Evolutionary conservation across 2,113 vertebrate species (phyloP).

Genomic region (Furnarius figulus): DNA sequence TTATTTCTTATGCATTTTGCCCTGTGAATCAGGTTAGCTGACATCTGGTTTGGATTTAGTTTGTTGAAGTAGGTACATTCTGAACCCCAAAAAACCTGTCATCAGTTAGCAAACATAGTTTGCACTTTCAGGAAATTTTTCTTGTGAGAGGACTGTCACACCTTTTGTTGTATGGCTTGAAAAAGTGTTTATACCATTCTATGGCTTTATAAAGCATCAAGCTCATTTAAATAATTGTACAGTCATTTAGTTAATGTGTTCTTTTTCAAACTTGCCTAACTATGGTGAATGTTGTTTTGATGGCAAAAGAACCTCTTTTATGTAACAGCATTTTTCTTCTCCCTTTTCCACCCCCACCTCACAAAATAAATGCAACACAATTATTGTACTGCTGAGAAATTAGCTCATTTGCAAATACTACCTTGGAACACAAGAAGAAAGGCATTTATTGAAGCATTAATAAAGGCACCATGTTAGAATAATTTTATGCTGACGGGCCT

Average conservation of each 20-base stretch:
- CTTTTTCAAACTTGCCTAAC: slow-evolving; percentile 78
- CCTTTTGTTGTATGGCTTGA: slow-evolving; percentile 53
- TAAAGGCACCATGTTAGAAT: slow-evolving; percentile 84
- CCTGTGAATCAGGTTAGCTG: not conserved
- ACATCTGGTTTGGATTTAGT: not conserved
- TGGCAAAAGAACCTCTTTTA: slow-evolving; percentile 79
- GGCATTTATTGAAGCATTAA: slow-evolving; percentile 85
- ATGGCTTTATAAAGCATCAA: slow-evolving; percentile 69
- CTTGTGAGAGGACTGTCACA: slow-evolving; percentile 46
- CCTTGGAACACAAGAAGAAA: slow-evolving; percentile 82
- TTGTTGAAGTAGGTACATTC: not conserved
- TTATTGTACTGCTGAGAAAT: slow-evolving; percentile 84
- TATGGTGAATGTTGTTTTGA: slow-evolving; percentile 73
- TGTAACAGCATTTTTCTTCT: slow-evolving; percentile 75
- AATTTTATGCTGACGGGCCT: slow-evolving; percentile 84
- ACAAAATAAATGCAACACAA: slow-evolving; percentile 82
- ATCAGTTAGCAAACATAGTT: slow-evolving; percentile 55
- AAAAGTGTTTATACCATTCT: slow-evolving; percentile 69
- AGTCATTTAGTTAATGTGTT: slow-evolving; percentile 81
- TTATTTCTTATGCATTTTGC: not conserved
- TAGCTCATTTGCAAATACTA: slow-evolving; percentile 85
- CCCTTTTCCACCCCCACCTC: not conserved
- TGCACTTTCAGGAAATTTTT: not conserved
- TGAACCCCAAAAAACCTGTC: slow-evolving; percentile 43
- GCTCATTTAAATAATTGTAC: slow-evolving; percentile 81